Base-by-base conservation (phyloP, 2,797 vertebrate species). In the Crax fasciolata region DNA sequence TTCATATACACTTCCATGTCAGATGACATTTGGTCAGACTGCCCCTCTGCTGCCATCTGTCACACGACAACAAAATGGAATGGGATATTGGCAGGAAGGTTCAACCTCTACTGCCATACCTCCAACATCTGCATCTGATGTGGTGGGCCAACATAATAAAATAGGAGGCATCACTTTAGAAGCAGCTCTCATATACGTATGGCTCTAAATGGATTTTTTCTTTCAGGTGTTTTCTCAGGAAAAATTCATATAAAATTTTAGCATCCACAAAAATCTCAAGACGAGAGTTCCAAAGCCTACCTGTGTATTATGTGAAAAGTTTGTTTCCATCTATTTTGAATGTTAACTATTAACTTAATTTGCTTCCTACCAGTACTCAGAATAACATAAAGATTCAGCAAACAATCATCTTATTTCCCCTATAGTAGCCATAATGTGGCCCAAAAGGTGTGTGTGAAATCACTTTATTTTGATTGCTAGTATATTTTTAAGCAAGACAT, bases 401-500 rank as follows among this genome's bases (percentile, higher is more conserved):
- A 63, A 63, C 9, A 63, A 63, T 8, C 43, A 27, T 21, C 8
- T 62, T 30, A 63, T 63, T 63, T 43, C 27, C 19, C 13, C 39
- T 18, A 43, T 43, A 21, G 30, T 41, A 30, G 28, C 18, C 19
- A 41, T 21, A 27, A 43, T 30, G n/a, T 61, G 17, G 62, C 12
- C 14, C 39, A 81, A 71, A 81, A 80, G 10, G 20, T 1, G 7
- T 23, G 25, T n/a, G 52, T 80, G 57, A 87, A 91, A 85, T 77
- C 35, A 66, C 21, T 93, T 78, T 65, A 58, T 74, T 93, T 91
- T 80, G 38, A 85, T 77, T 87, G 63, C 27, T 38, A 71, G 35
- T 23, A 32, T 3, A 59, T 91, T 89, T 77, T 85, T 74, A 52
- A 44, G 82, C 21, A 20, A 80, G 67, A 68, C 27, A 38, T 2